Conservation (phyloP, 2,113 vertebrate genomes). For the Lucifuga dentata region DNA sequence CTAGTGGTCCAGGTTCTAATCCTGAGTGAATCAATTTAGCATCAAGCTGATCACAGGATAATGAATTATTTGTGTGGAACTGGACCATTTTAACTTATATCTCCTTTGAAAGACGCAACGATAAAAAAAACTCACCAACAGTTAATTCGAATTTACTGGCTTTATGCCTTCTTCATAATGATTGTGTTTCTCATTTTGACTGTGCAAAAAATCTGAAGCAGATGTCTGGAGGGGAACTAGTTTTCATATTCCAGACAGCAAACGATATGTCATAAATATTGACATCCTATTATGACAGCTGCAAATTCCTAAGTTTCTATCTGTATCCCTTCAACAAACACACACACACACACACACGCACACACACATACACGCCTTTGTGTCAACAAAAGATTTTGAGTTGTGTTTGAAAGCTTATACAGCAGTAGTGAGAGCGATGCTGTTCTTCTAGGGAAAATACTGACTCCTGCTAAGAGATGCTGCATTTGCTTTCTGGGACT, state of each 20-base stretch:
- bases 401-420: conserved; percentile 66
- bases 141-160: conserved; percentile 27
- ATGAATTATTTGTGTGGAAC: too few species aligned
- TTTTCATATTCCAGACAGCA: conserved; percentile 57
- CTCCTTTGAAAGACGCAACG: too few species aligned
- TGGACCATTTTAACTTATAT: too few species aligned
- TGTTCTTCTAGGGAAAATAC: conserved; percentile 55
- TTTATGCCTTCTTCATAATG: conserved; percentile 1
- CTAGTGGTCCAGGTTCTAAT: too few species aligned
- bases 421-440: conserved; percentile 58
- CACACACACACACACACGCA: conserved; percentile 38
- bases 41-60: too few species aligned
- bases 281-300: conserved; percentile 74
- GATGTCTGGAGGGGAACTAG: conserved; percentile 61
- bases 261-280: conserved; percentile 74
- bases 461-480: conserved; percentile 55
- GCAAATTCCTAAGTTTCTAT: conserved; percentile 69
- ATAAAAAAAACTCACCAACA: neutral
- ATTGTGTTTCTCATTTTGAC: conserved; percentile 1
- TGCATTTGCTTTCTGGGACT: conserved; percentile 57
- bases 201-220: conserved; percentile 60
- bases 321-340: conserved; percentile 66
- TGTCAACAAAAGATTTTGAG: conserved; percentile 68
- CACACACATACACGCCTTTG: conserved; percentile 47
- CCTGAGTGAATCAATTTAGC: too few species aligned